Percentiles rank a stretch among this genome's conserved stretches.
These are phyloP conservation scores for Callorhinus ursinus DNA, from an alignment of 2,113 vertebrate species.

Conservation along the genomic window DNA sequence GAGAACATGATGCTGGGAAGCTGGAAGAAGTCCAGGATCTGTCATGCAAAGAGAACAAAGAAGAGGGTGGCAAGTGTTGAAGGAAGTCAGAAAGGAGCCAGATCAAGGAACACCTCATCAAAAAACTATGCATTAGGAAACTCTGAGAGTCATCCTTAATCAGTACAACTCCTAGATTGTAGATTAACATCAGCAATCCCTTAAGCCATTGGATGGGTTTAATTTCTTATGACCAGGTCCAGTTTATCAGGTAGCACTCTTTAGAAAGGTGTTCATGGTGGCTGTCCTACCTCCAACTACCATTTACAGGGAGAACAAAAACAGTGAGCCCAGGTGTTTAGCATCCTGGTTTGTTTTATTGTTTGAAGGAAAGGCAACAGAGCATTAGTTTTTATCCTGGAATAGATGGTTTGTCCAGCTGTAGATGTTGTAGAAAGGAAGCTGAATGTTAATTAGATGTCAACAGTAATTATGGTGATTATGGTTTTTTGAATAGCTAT, in stretches of 20 bases:
- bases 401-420: slow-evolving; percentile 89
- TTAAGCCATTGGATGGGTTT: not conserved
- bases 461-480: slow-evolving; percentile 94
- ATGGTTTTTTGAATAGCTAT: slow-evolving; percentile 86
- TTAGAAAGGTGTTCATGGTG: not conserved
- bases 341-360: slow-evolving; percentile 59
- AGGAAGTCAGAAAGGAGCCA: not conserved
- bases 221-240: not conserved
- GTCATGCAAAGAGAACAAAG: not conserved
- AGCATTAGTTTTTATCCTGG: slow-evolving; percentile 81
- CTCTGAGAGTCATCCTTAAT: not conserved
- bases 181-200: not conserved
- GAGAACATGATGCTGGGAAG: not conserved
- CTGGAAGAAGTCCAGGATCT: not conserved
- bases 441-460: slow-evolving; percentile 90
- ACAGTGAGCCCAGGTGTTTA: slow-evolving; percentile 80
- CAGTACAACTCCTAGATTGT: not conserved
- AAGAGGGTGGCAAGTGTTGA: not conserved
- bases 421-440: slow-evolving; percentile 87
- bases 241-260: not conserved
- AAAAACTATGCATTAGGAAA: not conserved
- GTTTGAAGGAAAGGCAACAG: slow-evolving; percentile 75
- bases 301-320: not conserved
- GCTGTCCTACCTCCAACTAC: not conserved
- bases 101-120: not conserved